These are phyloP conservation scores for Rhamnusium bicolor DNA, from an alignment of 2,888 invertebrate genomes.

Conservation along the genomic window DNA sequence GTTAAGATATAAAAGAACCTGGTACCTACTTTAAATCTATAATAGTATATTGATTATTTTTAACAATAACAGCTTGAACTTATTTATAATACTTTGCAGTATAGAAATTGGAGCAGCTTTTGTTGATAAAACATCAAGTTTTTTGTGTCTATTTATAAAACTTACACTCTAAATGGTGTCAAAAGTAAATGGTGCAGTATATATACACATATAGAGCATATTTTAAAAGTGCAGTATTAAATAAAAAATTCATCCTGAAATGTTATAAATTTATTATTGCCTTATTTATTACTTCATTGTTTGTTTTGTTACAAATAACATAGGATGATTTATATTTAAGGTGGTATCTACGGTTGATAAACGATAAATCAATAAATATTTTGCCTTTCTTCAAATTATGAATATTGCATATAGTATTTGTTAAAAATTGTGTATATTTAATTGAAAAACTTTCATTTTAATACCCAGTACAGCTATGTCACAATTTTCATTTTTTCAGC, in stretches of 20 bases:
- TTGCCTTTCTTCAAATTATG: background rate
- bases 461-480: too few relatives aligned
- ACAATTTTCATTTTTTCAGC: conserved; percentile 55
- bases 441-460: too few relatives aligned
- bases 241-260: too few relatives aligned
- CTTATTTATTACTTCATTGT: background rate
- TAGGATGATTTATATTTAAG: background rate
- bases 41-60: conserved; percentile 29
- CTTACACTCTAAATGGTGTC: background rate
- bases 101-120: background rate
- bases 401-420: background rate
- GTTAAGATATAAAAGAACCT: conserved; percentile 9
- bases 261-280: background rate
- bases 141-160: background rate
- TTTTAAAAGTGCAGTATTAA: too few relatives aligned
- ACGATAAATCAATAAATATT: background rate
- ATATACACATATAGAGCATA: too few relatives aligned
- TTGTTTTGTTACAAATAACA: background rate
- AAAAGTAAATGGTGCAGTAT: background rate
- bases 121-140: background rate
- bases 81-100: background rate
- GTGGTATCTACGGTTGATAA: background rate
- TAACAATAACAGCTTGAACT: conserved; percentile 12
- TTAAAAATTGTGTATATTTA: background rate
- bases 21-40: conserved; percentile 15